Evolutionary conservation across 2,797 vertebrate genomes (phyloP).

Genomic region (Columba guinea): DNA sequence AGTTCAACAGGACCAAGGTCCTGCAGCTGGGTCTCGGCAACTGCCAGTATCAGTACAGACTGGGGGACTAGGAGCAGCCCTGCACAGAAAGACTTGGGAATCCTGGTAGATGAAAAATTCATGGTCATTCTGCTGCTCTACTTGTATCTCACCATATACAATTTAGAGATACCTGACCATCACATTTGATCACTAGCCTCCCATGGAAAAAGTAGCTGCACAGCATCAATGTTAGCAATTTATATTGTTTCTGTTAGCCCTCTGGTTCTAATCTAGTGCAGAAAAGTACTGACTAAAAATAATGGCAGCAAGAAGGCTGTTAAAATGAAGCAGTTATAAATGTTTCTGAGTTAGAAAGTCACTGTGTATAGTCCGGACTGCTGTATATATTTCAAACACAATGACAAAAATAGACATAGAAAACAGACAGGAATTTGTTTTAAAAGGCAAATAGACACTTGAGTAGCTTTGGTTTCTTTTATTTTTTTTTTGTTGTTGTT

Average conservation of each 20-base stretch:
- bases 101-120: neutral
- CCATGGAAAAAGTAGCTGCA: slow-evolving; percentile 2
- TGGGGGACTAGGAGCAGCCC: rapidly evolving
- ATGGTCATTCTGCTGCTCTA: no score
- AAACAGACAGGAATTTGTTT: neutral
- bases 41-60: neutral
- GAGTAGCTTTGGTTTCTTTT: neutral
- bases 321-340: neutral
- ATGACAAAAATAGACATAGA: neutral
- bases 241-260: neutral
- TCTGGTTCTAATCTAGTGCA: slow-evolving; percentile 16
- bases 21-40: neutral
- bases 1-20: neutral
- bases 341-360: neutral
- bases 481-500: neutral
- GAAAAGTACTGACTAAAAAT: slow-evolving; percentile 1
- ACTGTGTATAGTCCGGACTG: neutral
- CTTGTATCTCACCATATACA: no score
- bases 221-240: neutral
- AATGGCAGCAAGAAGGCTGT: neutral
- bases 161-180: no score
- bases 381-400: neutral
- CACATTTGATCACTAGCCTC: neutral
- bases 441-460: neutral
- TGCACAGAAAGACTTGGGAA: neutral